Base-by-base conservation (phyloP, 2,888 invertebrate species). In the Meloe dianella region DNA sequence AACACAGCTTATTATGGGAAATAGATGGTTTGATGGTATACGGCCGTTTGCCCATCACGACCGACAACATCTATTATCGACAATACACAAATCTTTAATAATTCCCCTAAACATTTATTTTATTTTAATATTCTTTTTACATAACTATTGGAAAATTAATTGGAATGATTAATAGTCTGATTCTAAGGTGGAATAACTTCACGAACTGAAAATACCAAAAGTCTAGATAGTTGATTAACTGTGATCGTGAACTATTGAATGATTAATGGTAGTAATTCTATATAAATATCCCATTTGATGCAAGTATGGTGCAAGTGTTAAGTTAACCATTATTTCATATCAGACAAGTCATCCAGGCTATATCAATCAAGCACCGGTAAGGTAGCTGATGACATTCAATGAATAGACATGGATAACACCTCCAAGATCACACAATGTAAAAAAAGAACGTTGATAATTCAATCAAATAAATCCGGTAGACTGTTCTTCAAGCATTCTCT, bases 1-100 rank as follows among this genome's bases (percentile, higher is more conserved):
- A 71, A 69, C 69, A 67, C 61, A 60, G 75, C 76, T 77, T 76
- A 76, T 73, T 68, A 73, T 73, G 75, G 71, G 76, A 72, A 76
- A 71, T 69, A 62, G 57, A 66, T 65, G 64, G 67, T 68, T 69
- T 66, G 61, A 65, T 69, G 63, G 60, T 17, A 8, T 32, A 32
- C n/a, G n/a, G n/a, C 68, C 68, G 51, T 64, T 57, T 66, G 61
- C 62, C 58, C 32, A 20, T 51, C 51, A 56, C 47, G 64, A 61
- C n/a, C n/a, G 57, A 65, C 14, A 41, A 41, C 41, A 41, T 17
- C 17, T 12, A 35, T 35, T 35, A 35, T 35, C 12, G 14, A 35
- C 14, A 41, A 41, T 17, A 41, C n/a, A 41, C 38, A 41, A 41
- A 41, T 47, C n/a, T 38, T 14, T 35, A 41, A 41, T 17, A 41